phyloP scores from a whole-genome alignment of 2,888 invertebrate species.

The Stratiomys singularior region DNA sequence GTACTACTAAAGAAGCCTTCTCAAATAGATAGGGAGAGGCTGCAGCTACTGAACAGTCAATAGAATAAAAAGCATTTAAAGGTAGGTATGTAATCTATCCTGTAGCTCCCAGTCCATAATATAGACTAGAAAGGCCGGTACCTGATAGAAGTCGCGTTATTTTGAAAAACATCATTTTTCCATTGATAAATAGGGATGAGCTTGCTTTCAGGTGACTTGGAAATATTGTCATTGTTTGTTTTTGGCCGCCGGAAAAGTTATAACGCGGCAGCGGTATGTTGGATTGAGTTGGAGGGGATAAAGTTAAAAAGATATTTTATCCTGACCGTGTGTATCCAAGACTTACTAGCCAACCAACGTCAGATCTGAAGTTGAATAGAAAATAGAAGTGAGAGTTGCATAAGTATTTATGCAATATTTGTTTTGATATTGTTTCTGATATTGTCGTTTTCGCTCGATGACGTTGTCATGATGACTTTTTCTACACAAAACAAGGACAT shows the following conservation, averaged over 20 bases:
- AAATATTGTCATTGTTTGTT: slow-evolving; percentile 33
- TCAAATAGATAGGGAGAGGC: not conserved
- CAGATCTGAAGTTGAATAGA: not conserved
- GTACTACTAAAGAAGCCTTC: slow-evolving; percentile 8
- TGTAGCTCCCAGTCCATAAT: not conserved
- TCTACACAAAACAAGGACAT: not conserved
- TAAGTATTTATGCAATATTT: slow-evolving; percentile 26
- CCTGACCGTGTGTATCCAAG: too few relatives aligned
- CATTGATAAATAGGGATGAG: not conserved
- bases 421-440: slow-evolving; percentile 17
- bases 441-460: not conserved
- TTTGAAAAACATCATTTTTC: slow-evolving; percentile 28
- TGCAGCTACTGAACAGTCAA: slow-evolving; percentile 27
- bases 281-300: too few relatives aligned
- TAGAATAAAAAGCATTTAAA: slow-evolving; percentile 38
- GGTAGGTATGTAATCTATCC: slow-evolving; percentile 32
- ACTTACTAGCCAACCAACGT: not conserved
- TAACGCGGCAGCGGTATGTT: not conserved
- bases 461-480: not conserved
- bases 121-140: not conserved
- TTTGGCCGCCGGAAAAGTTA: slow-evolving; percentile 34
- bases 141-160: slow-evolving; percentile 29
- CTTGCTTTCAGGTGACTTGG: slow-evolving; percentile 33
- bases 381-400: not conserved
- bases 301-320: too few relatives aligned